phyloP scores from a whole-genome alignment of 2,888 invertebrate species.

The Drosophila bunnanda region DNA sequence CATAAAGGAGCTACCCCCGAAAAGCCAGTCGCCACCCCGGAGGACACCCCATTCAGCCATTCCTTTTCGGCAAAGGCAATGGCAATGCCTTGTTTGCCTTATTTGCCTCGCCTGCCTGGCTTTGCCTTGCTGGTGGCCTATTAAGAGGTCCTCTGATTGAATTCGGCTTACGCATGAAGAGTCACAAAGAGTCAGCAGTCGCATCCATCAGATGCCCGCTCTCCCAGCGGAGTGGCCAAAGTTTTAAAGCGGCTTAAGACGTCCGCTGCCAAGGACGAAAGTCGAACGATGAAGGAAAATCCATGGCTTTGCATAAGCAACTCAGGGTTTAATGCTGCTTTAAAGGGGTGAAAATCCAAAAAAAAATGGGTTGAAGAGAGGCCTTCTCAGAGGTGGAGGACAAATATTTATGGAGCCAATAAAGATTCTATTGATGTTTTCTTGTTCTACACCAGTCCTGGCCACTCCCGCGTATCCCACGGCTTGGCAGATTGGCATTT shows the following conservation, averaged over 20 bases:
- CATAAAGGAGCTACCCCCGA: slow-evolving; percentile 54
- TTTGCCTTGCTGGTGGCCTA: slow-evolving; percentile 29
- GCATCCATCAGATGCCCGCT: slow-evolving; percentile 62
- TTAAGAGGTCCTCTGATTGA: slow-evolving; percentile 68
- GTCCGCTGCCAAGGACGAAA: slow-evolving; percentile 72
- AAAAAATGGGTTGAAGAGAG: slow-evolving; percentile 1
- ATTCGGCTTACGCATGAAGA: slow-evolving; percentile 72
- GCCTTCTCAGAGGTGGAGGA: slow-evolving; percentile 8
- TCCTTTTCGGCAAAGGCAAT: slow-evolving; percentile 3
- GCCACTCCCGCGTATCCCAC: slow-evolving; percentile 9
- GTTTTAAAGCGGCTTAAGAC: slow-evolving; percentile 56
- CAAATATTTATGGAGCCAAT: slow-evolving; percentile 75
- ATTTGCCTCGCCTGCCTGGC: slow-evolving; percentile 3
- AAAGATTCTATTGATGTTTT: slow-evolving; percentile 74
- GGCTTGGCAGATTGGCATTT: slow-evolving; percentile 61
- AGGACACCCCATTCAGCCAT: slow-evolving; percentile 9
- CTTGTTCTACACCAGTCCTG: slow-evolving; percentile 59
- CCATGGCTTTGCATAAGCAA: slow-evolving; percentile 60
- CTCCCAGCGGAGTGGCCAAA: slow-evolving; percentile 22
- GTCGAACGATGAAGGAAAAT: neutral
- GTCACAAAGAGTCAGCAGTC: slow-evolving; percentile 58
- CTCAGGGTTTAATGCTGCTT: slow-evolving; percentile 8
- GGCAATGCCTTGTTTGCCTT: slow-evolving; percentile 10
- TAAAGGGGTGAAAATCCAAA: slow-evolving; percentile 42
- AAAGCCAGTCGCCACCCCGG: slow-evolving; percentile 9